phyloP scores from a whole-genome alignment of 2,113 vertebrate species.

The Falcunculus frontatus region DNA sequence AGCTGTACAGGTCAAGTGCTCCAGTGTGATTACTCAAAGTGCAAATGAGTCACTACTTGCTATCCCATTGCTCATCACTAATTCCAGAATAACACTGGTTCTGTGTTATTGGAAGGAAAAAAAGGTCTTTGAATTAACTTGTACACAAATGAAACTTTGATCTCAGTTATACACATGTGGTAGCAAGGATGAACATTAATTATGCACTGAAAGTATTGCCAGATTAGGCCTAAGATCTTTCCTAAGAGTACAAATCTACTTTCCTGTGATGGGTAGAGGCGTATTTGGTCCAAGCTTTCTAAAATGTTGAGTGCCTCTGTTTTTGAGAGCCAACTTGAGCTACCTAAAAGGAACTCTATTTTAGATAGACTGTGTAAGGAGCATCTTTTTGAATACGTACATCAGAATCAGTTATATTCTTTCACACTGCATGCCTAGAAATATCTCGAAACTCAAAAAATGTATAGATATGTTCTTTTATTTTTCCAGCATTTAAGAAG shows the following conservation, averaged over 20 bases:
- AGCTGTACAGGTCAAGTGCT: background rate
- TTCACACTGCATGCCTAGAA: background rate
- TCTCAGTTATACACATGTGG: background rate
- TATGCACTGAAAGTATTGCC: background rate
- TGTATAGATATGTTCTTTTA: background rate
- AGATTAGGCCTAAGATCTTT: background rate
- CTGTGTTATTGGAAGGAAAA: background rate
- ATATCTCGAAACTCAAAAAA: background rate
- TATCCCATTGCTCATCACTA: background rate
- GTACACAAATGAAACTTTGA: background rate
- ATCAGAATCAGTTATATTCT: background rate
- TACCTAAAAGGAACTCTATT: background rate
- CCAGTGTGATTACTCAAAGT: background rate
- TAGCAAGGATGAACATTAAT: background rate
- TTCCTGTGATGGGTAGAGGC: background rate
- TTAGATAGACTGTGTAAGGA: background rate
- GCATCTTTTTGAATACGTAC: background rate
- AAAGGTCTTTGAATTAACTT: background rate
- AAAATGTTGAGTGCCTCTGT: background rate
- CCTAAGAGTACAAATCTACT: background rate
- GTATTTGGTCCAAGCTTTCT: background rate
- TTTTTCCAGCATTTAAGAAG: background rate
- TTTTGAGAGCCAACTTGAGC: background rate
- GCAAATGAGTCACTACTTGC: background rate
- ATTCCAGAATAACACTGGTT: background rate